Percentiles rank a stretch among this genome's conserved stretches.
These are phyloP conservation scores for Heliornis fulica DNA, from an alignment of 2,113 vertebrate species.

Conservation along the genomic window DNA sequence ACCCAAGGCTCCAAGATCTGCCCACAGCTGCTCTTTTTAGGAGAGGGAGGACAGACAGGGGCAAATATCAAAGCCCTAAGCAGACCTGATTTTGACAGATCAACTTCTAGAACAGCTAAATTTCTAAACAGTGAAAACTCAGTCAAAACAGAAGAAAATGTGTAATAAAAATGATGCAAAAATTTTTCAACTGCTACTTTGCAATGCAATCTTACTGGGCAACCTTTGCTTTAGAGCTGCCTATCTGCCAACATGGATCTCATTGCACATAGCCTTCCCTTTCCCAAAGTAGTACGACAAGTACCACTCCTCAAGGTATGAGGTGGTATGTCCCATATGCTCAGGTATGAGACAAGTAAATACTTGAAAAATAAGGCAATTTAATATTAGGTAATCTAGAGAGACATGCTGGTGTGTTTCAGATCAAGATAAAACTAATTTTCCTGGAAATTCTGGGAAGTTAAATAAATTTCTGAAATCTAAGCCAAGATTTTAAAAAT, in stretches of 20 bases:
- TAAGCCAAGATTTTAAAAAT: not conserved
- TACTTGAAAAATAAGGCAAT: not conserved
- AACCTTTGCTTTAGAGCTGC: not conserved
- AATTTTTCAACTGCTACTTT: not conserved
- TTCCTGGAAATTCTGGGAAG: not conserved
- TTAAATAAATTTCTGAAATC: not conserved
- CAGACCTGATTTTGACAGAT: not conserved
- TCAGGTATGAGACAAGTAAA: not conserved
- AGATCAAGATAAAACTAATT: not conserved
- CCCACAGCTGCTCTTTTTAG: not conserved
- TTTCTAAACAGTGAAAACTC: not conserved
- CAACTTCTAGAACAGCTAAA: not conserved
- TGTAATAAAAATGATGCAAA: not conserved
- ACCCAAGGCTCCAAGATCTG: not conserved
- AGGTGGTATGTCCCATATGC: too few species aligned
- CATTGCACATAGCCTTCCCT: not conserved
- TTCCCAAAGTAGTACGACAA: not conserved
- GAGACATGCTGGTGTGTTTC: not conserved
- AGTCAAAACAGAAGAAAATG: not conserved
- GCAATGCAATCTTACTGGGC: not conserved
- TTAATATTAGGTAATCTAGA: not conserved
- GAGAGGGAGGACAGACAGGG: accelerated
- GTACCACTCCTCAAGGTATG: not conserved
- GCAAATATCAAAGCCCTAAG: not conserved
- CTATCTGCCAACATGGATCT: not conserved